phyloP scores from a whole-genome alignment of 2,888 invertebrate genomes.

The Itoplectis maculator region DNA sequence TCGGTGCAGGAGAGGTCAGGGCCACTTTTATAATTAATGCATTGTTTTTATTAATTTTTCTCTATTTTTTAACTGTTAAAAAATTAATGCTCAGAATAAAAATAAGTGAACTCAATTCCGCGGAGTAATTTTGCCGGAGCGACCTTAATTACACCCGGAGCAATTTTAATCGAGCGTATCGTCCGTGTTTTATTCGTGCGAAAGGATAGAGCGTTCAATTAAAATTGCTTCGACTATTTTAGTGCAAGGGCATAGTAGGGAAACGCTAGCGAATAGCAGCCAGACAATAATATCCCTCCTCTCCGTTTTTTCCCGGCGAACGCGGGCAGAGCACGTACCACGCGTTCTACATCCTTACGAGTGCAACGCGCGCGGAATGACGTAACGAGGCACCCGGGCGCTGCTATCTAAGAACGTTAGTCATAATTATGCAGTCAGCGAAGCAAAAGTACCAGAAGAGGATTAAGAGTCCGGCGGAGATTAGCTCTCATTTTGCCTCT shows the following conservation, averaged over 20 bases:
- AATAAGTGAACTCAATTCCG: no score
- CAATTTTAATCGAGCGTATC: no score
- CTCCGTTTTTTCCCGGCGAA: background rate
- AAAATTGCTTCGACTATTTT: background rate
- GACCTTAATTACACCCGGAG: no score
- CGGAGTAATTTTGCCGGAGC: no score
- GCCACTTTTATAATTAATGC: background rate
- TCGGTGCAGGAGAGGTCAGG: background rate
- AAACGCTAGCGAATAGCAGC: background rate
- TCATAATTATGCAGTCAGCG: constrained; percentile 29
- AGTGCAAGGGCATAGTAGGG: background rate
- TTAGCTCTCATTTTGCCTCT: background rate
- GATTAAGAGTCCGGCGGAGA: constrained; percentile 10
- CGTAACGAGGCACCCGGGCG: constrained; percentile 32
- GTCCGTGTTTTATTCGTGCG: no score
- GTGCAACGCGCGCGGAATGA: constrained; percentile 32
- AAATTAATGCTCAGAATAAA: no score
- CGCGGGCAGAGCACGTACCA: background rate
- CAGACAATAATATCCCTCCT: background rate
- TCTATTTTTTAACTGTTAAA: background rate
- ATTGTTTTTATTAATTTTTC: background rate
- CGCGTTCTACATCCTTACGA: constrained; percentile 42
- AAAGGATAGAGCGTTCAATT: background rate
- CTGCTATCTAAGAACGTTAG: constrained; percentile 43
- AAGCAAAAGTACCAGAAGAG: constrained; percentile 19